A percentile compares a stretch with the other conserved stretches of the same genome.
phyloP scores from a whole-genome alignment of 2,113 vertebrate species.

The Microtus ochrogaster region DNA sequence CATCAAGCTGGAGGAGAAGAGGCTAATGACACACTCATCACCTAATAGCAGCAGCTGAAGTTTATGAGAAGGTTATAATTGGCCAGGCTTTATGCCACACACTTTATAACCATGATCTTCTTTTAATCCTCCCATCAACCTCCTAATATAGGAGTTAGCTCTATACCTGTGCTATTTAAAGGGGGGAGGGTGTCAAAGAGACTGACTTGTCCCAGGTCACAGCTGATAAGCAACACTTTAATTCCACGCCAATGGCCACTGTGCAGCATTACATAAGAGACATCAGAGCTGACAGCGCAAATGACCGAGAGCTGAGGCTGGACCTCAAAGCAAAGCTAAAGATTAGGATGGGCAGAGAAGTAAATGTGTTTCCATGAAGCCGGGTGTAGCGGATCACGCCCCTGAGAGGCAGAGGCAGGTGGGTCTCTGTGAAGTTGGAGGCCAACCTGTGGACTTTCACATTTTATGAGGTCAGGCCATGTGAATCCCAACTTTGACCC shows the following conservation, averaged over 20 bases:
- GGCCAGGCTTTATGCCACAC: conserved; percentile 30
- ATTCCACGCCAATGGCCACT: not conserved
- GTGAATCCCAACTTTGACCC: not conserved
- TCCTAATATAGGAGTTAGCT: not conserved
- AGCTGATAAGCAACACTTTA: not conserved
- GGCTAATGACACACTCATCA: conserved; percentile 37
- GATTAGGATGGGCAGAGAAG: not conserved
- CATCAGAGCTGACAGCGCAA: not conserved
- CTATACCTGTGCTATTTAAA: not conserved
- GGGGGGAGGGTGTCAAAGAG: not conserved
- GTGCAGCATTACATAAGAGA: not conserved
- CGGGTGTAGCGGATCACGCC: not conserved
- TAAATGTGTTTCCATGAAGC: not conserved
- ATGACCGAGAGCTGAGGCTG: not conserved
- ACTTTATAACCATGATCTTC: conserved; percentile 12
- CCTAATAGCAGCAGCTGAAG: conserved; percentile 48
- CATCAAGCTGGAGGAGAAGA: not conserved
- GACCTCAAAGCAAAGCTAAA: not conserved
- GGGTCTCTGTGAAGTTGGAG: not conserved
- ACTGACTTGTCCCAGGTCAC: conserved; percentile 22
- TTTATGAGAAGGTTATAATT: conserved; percentile 60
- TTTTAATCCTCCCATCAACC: conserved; percentile 36
- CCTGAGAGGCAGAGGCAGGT: not conserved
- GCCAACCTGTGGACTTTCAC: not conserved
- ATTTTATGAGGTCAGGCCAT: not conserved